Evolutionary conservation across 2,888 invertebrate genomes (phyloP).

Genomic region (Caenorhabditis sulstoni): DNA sequence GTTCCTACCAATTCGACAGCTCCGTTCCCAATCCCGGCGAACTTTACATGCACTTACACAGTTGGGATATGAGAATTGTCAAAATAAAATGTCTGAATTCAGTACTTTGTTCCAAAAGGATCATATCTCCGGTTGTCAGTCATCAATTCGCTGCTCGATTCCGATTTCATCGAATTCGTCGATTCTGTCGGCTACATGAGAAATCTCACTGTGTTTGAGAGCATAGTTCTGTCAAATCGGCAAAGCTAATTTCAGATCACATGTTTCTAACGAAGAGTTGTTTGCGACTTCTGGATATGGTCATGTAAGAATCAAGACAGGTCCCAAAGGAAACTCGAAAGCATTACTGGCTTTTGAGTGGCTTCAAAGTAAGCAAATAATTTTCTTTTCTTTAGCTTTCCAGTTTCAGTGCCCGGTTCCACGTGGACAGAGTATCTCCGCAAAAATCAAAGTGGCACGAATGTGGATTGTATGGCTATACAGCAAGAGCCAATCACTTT

Average conservation of each 20-base stretch:
- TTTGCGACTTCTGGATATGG: conserved; percentile 42
- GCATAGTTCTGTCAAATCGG: background rate
- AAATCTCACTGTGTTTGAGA: conserved; percentile 38
- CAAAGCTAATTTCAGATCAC: conserved; percentile 10
- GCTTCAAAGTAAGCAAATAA: conserved; percentile 25
- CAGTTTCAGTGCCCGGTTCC: conserved; percentile 36
- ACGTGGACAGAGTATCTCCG: conserved; percentile 4
- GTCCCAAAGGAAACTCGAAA: conserved; percentile 35
- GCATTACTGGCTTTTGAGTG: conserved; percentile 46
- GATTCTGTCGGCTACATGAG: conserved; percentile 44
- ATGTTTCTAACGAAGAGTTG: conserved; percentile 43
- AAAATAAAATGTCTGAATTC: background rate
- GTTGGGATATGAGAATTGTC: background rate
- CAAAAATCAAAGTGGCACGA: conserved; percentile 40
- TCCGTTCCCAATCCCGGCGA: conserved; percentile 30
- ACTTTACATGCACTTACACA: conserved; percentile 43
- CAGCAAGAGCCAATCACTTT: conserved; percentile 37
- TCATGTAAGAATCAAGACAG: conserved; percentile 16
- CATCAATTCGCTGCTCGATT: conserved; percentile 34
- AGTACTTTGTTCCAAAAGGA: conserved; percentile 38
- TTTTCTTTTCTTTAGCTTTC: background rate
- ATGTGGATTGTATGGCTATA: conserved; percentile 35
- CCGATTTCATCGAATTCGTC: conserved; percentile 40
- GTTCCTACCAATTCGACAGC: conserved; percentile 42
- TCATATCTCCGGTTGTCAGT: conserved; percentile 36